These are phyloP conservation scores for Ostrea edulis DNA, from an alignment of 1,140 invertebrate species.

Conservation along the genomic window DNA sequence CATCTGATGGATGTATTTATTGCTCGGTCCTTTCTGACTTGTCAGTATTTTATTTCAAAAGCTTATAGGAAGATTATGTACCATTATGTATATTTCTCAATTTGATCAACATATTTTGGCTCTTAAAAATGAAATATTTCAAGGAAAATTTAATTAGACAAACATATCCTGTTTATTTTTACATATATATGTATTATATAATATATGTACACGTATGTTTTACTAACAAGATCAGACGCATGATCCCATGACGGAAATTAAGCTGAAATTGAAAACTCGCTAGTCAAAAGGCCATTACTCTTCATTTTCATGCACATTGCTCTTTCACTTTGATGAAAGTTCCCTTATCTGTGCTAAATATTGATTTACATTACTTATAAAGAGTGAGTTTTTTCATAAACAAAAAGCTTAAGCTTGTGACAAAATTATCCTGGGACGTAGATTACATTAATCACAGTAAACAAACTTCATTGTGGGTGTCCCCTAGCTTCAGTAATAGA, in stretches of 20 bases:
- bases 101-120: no score
- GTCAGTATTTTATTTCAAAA: neutral
- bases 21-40: no score
- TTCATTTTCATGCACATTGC: conserved; percentile 7
- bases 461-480: conserved; percentile 4
- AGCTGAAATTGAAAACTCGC: neutral
- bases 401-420: neutral
- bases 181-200: neutral
- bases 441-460: neutral
- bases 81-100: neutral
- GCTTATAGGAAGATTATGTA: neutral
- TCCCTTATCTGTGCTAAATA: neutral
- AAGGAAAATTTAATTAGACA: neutral
- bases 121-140: neutral
- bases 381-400: conserved; percentile 27
- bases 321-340: neutral
- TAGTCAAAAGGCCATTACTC: neutral
- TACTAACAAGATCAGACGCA: neutral
- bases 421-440: neutral
- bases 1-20: no score
- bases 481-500: neutral
- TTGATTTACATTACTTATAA: conserved; percentile 1
- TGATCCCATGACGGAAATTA: neutral
- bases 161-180: neutral
- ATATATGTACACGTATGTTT: neutral